Evolutionary conservation across 2,888 invertebrate genomes (phyloP), one percentile per base, ranked within the genome.

Genomic region (Sclerodermus sp.): DNA sequence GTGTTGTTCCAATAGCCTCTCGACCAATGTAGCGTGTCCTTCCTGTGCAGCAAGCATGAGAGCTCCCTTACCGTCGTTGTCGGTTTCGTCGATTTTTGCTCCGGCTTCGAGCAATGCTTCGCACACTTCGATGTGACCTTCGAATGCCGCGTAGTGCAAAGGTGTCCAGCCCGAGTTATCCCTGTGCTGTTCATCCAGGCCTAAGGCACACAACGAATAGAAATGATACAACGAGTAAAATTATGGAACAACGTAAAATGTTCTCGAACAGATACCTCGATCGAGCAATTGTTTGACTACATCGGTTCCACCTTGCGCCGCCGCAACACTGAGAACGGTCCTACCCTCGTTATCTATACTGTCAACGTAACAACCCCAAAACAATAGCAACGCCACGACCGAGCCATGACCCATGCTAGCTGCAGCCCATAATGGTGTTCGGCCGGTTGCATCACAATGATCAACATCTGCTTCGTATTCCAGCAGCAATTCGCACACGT

Each of bases 91-190:
- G 9, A 93, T 87, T 71, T 90, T 87, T 0, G 93, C 93, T 1
- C 94, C 95, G 0, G 92, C 91, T 70, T 94, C 93, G 0, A 95
- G 79, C 1, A 93, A 78, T 0, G 89, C 87, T 64, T 90, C 89
- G 67, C 90, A 88, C 1, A 93, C 92, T 71, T 90, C 90, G 45
- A 85, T 80, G 74, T 95, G 94, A 10, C 94, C 90, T 82, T 97
- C 95, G 75, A 96, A 96, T 12, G 96, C 93, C 0, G 96, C 90
- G 74, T 97, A 96, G 75, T 97, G 96, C 46, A 98, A 78, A 0
- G 98, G 96, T 1, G 97, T 96, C 97, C 96, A 97, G 0, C 97
- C 96, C 0, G 93, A 91, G 79, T 96, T 95, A 74, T 97, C 97
- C 15, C 91, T 82, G 71, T 92, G 92, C 53, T 91, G 91, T 66